Percentiles rank a stretch among this genome's conserved stretches.
Evolutionary conservation across 1,140 invertebrate genomes (phyloP).

Genomic region (Brachionus calyciflorus): DNA sequence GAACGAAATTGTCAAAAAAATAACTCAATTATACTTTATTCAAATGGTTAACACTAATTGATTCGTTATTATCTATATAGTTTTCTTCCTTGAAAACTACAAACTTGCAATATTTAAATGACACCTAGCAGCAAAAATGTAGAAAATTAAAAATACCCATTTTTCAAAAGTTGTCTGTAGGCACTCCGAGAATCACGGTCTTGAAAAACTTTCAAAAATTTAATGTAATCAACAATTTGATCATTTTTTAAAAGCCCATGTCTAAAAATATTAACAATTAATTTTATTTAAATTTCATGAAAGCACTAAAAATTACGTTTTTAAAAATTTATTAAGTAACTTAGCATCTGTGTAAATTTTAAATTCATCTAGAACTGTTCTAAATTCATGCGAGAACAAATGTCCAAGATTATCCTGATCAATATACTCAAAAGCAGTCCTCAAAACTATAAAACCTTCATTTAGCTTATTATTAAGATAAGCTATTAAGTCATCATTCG

Average conservation of each 20-base stretch:
- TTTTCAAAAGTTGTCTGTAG: neutral
- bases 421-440: constrained; percentile 31
- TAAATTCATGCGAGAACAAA: constrained; percentile 4
- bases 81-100: too few species aligned
- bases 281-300: neutral
- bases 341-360: neutral
- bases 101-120: too few species aligned
- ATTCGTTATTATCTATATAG: too few species aligned
- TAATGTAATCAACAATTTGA: constrained; percentile 23
- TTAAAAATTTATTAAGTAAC: neutral
- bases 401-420: constrained; percentile 27
- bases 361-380: constrained; percentile 30
- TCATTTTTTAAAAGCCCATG: constrained; percentile 23
- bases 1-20: too few species aligned
- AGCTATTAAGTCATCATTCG: neutral
- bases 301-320: constrained; percentile 23
- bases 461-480: constrained; percentile 40
- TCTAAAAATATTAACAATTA: neutral
- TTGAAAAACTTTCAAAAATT: constrained; percentile 36
- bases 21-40: too few species aligned
- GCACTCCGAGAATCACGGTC: neutral
- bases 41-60: too few species aligned
- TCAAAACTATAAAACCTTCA: constrained; percentile 21
- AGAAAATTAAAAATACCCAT: neutral
- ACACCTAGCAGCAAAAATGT: neutral